A percentile compares a stretch with the other conserved stretches of the same genome.
These are phyloP conservation scores for Amblyraja radiata DNA, from an alignment of 2,797 vertebrate genomes.

Conservation along the genomic window DNA sequence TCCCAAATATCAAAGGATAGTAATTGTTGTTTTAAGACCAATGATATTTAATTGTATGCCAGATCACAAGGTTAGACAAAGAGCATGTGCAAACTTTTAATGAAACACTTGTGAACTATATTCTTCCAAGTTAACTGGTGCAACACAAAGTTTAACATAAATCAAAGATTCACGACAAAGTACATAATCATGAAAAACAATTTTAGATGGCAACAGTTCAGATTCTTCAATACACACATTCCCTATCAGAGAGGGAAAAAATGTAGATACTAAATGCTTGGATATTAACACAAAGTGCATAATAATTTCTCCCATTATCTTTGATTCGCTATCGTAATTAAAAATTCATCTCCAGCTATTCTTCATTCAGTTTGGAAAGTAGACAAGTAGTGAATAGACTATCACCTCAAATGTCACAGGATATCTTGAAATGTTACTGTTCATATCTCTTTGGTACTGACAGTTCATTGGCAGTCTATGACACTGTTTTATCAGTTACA, in stretches of 20 bases:
- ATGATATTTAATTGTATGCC: neutral
- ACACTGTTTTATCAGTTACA: neutral
- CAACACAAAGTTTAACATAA: neutral
- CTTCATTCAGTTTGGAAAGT: neutral
- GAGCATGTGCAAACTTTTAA: constrained; percentile 4
- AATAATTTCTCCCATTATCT: neutral
- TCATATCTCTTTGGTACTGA: neutral
- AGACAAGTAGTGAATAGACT: neutral
- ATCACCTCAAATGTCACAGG: neutral
- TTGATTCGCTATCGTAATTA: neutral
- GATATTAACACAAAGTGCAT: neutral
- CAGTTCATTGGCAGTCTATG: neutral
- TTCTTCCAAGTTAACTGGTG: neutral
- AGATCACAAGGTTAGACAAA: neutral
- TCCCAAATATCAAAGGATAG: neutral
- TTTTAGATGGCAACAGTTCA: constrained; percentile 2
- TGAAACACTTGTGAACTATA: neutral
- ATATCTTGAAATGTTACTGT: neutral
- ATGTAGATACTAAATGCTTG: neutral
- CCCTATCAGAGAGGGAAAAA: neutral
- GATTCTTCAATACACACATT: neutral
- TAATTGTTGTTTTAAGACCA: neutral
- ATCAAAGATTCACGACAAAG: neutral
- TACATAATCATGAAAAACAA: neutral
- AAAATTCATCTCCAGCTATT: neutral